A percentile compares a stretch with the other conserved stretches of the same genome.
phyloP scores from a whole-genome alignment of 1,140 invertebrate species.

The Cotesia vestalis region DNA sequence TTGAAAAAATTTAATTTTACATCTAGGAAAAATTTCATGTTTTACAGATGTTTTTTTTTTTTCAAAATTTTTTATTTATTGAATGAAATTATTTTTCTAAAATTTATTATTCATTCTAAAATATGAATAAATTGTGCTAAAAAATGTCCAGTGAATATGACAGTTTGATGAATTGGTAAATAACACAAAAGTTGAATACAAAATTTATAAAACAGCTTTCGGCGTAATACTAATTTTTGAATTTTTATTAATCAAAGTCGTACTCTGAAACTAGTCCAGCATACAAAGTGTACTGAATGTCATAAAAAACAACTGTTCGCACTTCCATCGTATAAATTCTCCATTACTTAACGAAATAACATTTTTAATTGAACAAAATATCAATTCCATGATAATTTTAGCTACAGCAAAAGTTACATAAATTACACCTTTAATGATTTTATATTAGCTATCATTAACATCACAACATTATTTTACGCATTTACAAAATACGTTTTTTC shows the following conservation, averaged over 20 bases:
- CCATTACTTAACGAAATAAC: background rate
- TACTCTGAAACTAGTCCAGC: constrained; percentile 55
- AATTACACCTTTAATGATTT: too few species aligned
- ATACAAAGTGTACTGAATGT: constrained; percentile 53
- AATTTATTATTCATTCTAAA: too few species aligned
- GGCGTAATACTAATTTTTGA: background rate
- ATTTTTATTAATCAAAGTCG: constrained; percentile 46
- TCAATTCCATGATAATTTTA: too few species aligned
- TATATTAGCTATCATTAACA: background rate
- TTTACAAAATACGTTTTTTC: background rate
- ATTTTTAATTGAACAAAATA: too few species aligned
- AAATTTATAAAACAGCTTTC: background rate
- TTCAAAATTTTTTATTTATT: too few species aligned
- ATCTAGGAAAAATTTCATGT: too few species aligned
- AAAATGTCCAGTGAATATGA: too few species aligned
- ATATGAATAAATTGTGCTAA: too few species aligned
- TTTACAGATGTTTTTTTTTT: too few species aligned
- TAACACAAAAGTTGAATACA: too few species aligned
- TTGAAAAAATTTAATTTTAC: constrained; percentile 2
- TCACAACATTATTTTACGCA: constrained; percentile 1
- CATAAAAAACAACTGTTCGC: constrained; percentile 38
- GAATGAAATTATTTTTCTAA: too few species aligned
- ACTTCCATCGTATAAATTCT: background rate
- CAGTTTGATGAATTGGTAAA: constrained; percentile 24
- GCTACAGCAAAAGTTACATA: too few species aligned